Evolutionary conservation across 2,797 vertebrate species (phyloP).

Genomic region (Buphagus erythrorhynchus): DNA sequence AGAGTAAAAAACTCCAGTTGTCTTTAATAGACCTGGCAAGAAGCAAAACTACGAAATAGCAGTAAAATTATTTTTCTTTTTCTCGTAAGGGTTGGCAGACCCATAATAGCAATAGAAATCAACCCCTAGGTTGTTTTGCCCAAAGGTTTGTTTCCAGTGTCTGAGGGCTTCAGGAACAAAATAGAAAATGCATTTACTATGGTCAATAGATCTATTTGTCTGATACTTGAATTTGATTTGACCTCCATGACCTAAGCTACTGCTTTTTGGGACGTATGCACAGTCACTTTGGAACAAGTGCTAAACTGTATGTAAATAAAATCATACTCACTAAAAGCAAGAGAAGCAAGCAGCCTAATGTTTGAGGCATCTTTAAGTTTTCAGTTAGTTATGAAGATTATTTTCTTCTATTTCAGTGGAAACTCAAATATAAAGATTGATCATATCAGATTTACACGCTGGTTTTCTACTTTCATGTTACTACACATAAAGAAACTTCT

Average conservation of each 20-base stretch:
- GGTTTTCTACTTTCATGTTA: background rate
- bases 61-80: background rate
- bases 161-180: background rate
- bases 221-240: background rate
- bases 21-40: background rate
- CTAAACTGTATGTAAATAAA: background rate
- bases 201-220: background rate
- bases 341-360: background rate
- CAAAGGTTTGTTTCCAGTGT: background rate
- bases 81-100: background rate
- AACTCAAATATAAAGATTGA: background rate
- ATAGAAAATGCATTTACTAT: background rate
- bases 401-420: background rate
- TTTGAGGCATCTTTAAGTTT: background rate
- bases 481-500: background rate
- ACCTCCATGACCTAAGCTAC: background rate
- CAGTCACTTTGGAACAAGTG: background rate
- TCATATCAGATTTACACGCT: background rate
- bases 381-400: background rate
- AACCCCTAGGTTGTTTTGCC: background rate
- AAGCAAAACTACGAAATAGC: background rate
- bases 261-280: fast-evolving
- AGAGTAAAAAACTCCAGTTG: background rate
- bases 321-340: background rate
- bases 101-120: background rate